phyloP scores from a whole-genome alignment of 2,888 invertebrate genomes.

The Artemia sp. region DNA sequence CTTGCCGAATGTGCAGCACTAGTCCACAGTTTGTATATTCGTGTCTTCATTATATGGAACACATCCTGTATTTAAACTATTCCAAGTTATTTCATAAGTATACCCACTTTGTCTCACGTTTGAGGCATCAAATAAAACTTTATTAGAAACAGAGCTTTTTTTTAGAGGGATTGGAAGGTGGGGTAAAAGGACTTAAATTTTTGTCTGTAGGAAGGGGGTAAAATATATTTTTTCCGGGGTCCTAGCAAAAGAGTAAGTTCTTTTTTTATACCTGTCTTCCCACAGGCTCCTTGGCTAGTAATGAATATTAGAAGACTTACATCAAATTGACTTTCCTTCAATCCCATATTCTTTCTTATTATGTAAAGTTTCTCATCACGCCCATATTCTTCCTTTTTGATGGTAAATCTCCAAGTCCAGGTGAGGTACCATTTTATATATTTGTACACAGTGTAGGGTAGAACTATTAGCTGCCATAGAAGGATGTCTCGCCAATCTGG shows the following conservation, averaged over 20 bases:
- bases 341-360: conserved; percentile 55
- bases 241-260: too few relatives aligned
- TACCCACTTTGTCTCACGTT: too few relatives aligned
- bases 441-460: conserved; percentile 52
- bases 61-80: too few relatives aligned
- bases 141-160: too few relatives aligned
- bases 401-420: conserved; percentile 65
- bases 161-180: too few relatives aligned
- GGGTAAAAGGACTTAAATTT: too few relatives aligned
- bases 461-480: conserved; percentile 62
- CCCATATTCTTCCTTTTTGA: conserved; percentile 56
- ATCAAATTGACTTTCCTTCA: conserved; percentile 37
- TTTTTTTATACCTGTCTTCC: not conserved
- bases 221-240: not conserved
- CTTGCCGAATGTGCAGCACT: too few relatives aligned
- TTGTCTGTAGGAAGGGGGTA: conserved; percentile 9
- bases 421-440: conserved; percentile 55
- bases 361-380: conserved; percentile 66
- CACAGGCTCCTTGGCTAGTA: not conserved
- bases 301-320: conserved; percentile 30
- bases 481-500: conserved; percentile 57
- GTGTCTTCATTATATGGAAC: too few relatives aligned
- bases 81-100: too few relatives aligned
- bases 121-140: too few relatives aligned
- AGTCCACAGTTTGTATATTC: too few relatives aligned